A percentile compares a stretch with the other conserved stretches of the same genome.
These are phyloP conservation scores for Drosophila pandora DNA, from an alignment of 1,140 invertebrate genomes.

Conservation along the genomic window DNA sequence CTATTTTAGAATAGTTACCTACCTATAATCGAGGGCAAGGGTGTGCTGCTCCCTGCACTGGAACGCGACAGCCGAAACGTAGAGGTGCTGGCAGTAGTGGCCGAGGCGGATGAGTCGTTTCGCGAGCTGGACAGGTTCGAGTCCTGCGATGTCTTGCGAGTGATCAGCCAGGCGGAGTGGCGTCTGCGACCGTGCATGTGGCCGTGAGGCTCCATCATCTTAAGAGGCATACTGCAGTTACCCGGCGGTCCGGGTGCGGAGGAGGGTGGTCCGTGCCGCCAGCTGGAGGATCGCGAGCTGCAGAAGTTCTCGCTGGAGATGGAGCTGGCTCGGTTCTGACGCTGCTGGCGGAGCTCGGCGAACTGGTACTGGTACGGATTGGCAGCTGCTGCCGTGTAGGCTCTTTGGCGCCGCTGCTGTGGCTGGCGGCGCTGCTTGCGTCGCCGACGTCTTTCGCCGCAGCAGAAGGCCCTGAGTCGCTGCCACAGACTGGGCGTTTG, in stretches of 20 bases:
- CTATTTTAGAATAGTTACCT: not conserved
- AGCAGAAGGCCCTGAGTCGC: constrained; percentile 61
- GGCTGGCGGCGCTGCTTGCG: constrained; percentile 65
- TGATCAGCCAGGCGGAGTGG: constrained; percentile 93
- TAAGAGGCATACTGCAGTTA: constrained; percentile 90
- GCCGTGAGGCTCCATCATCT: constrained; percentile 87
- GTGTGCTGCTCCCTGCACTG: constrained; percentile 86
- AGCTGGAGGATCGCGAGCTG: constrained; percentile 92
- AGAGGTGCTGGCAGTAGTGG: constrained; percentile 92
- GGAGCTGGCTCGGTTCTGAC: constrained; percentile 90
- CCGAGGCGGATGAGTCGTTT: constrained; percentile 94
- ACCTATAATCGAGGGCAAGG: constrained; percentile 79
- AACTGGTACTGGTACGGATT: constrained; percentile 92
- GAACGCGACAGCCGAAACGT: constrained; percentile 93
- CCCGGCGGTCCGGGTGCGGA: constrained; percentile 66
- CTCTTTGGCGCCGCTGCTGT: constrained; percentile 65
- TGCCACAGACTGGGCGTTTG: constrained; percentile 63
- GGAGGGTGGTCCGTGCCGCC: constrained; percentile 89
- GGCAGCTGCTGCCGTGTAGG: constrained; percentile 82
- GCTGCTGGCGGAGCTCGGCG: constrained; percentile 89
- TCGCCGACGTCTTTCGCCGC: constrained; percentile 69
- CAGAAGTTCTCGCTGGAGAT: constrained; percentile 95
- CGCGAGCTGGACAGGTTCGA: constrained; percentile 93
- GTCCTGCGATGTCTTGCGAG: constrained; percentile 94
- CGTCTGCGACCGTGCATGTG: constrained; percentile 85